A percentile compares a stretch with the other conserved stretches of the same genome.
Conservation (phyloP, 2,888 invertebrate species). For the Plagodis dolabraria region DNA sequence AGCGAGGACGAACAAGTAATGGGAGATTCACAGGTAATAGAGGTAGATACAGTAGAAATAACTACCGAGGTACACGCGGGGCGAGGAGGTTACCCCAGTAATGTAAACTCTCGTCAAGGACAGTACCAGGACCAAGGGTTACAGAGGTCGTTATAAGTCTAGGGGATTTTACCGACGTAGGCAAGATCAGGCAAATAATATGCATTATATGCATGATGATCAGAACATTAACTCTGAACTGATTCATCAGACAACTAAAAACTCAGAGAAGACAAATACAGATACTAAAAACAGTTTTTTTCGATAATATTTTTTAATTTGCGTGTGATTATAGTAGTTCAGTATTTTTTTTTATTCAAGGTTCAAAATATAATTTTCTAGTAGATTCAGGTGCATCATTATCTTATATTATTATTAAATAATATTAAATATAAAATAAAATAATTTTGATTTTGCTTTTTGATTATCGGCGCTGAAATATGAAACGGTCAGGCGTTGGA, state of each 20-base stretch:
- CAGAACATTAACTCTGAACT: background rate
- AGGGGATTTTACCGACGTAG: no score
- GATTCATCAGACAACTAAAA: background rate
- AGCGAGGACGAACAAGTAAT: constrained; percentile 1
- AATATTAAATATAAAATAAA: no score
- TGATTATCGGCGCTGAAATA: constrained; percentile 3
- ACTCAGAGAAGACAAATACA: background rate
- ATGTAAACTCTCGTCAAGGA: background rate
- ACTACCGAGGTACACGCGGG: background rate
- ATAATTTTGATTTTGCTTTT: no score
- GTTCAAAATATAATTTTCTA: background rate
- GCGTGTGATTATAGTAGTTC: background rate
- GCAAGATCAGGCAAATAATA: no score
- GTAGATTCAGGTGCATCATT: constrained; percentile 1
- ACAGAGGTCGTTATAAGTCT: no score
- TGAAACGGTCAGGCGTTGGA: background rate
- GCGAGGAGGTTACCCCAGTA: background rate
- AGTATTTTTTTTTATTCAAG: background rate
- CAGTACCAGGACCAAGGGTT: background rate
- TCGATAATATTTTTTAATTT: background rate
- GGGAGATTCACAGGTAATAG: background rate
- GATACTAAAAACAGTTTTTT: no score
- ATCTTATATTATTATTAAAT: no score
- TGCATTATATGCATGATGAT: no score
- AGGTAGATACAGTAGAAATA: constrained; percentile 1